These are phyloP conservation scores for Pammene fasciana DNA, from an alignment of 2,888 invertebrate genomes.

Conservation along the genomic window DNA sequence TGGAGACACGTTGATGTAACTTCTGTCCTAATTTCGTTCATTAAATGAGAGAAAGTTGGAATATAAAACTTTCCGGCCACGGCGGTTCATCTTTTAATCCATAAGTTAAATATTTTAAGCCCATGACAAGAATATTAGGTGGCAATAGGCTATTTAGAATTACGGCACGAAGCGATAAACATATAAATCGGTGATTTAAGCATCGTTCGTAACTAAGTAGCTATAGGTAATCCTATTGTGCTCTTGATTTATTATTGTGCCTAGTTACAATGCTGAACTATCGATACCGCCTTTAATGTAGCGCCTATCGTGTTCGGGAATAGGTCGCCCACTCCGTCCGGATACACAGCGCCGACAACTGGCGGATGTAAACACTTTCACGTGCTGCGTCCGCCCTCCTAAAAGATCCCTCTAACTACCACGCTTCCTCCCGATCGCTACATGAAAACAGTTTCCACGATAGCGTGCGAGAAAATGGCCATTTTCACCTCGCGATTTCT, in stretches of 20 bases:
- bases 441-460: conserved; percentile 58
- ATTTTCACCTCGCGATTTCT: conserved; percentile 81
- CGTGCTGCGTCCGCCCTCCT: conserved; percentile 64
- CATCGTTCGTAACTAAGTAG: conserved; percentile 1
- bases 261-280: conserved; percentile 42
- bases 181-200: conserved; percentile 18
- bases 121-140: conserved; percentile 25
- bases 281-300: conserved; percentile 8
- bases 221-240: background rate
- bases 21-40: conserved; percentile 27
- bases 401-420: conserved; percentile 52
- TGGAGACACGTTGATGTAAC: conserved; percentile 27
- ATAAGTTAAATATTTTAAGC: conserved; percentile 11
- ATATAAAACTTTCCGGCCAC: conserved; percentile 13
- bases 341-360: conserved; percentile 55
- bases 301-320: conserved; percentile 27
- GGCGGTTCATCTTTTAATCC: conserved; percentile 3
- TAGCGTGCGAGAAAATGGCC: conserved; percentile 74
- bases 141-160: conserved; percentile 28
- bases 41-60: conserved; percentile 20
- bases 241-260: conserved; percentile 30
- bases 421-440: conserved; percentile 39
- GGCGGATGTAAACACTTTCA: conserved; percentile 78
- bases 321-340: conserved; percentile 42
- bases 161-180: conserved; percentile 22